These are phyloP conservation scores for Atherinosoma microstoma DNA, from an alignment of 2,797 vertebrate genomes.

Conservation along the genomic window DNA sequence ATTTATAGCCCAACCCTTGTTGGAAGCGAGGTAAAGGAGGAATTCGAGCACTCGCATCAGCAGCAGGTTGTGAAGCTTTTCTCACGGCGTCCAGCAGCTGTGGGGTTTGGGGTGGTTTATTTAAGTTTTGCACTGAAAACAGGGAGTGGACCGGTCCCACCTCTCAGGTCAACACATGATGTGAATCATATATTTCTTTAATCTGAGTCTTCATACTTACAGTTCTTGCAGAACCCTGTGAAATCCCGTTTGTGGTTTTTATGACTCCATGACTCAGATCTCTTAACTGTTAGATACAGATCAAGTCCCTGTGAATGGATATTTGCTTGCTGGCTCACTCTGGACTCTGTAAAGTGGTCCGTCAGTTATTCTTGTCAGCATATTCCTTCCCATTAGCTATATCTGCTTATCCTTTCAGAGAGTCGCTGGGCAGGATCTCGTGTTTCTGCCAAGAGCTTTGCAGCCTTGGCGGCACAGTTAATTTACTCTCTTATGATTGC, in stretches of 20 bases:
- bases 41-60: constrained; percentile 30
- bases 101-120: constrained; percentile 50
- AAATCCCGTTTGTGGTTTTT: constrained; percentile 20
- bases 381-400: neutral
- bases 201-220: constrained; percentile 18
- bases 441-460: constrained; percentile 39
- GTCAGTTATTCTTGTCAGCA: constrained; percentile 33
- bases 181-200: constrained; percentile 45
- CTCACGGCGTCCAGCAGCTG: constrained; percentile 32
- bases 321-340: constrained; percentile 6
- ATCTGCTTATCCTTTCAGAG: neutral
- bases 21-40: constrained; percentile 18
- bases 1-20: neutral
- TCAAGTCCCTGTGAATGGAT: constrained; percentile 37
- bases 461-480: neutral
- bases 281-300: constrained; percentile 48
- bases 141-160: constrained; percentile 53
- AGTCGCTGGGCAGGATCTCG: constrained; percentile 1
- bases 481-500: constrained; percentile 16
- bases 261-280: constrained; percentile 17
- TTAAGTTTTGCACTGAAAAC: constrained; percentile 65
- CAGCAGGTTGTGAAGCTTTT: constrained; percentile 46
- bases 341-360: constrained; percentile 32
- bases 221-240: constrained; percentile 17
- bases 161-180: constrained; percentile 57